Evolutionary conservation across 2,113 vertebrate species (phyloP).

Genomic region (Turnix velox): DNA sequence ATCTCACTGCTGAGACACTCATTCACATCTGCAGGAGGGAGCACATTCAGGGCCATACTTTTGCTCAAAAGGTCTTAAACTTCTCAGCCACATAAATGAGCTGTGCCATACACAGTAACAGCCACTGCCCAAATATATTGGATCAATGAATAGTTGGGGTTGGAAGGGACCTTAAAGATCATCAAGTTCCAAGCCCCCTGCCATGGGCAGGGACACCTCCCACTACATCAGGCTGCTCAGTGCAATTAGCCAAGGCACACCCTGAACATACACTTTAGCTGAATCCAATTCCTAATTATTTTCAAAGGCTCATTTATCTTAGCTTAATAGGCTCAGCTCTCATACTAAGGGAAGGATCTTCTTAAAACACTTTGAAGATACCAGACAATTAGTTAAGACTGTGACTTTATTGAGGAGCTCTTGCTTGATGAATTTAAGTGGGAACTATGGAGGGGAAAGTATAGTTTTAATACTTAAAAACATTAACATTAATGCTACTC

Average conservation of each 20-base stretch:
- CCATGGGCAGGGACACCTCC: no score
- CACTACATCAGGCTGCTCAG: no score
- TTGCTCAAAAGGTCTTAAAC: background rate
- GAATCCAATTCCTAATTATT: background rate
- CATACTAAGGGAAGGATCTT: background rate
- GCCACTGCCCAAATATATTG: background rate
- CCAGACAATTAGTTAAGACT: background rate
- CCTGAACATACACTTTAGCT: background rate
- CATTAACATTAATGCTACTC: rapidly evolving
- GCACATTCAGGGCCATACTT: background rate
- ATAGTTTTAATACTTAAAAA: no score
- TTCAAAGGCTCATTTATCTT: background rate
- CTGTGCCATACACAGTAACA: background rate
- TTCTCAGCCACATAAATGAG: background rate
- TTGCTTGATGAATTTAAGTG: background rate
- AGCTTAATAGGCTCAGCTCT: background rate
- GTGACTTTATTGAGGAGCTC: background rate
- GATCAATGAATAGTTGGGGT: no score
- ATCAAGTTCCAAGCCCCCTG: no score
- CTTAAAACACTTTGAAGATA: background rate
- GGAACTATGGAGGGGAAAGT: background rate
- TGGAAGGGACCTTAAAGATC: no score
- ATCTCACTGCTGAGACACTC: slow-evolving; percentile 83
- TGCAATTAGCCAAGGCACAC: background rate
- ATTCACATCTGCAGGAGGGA: slow-evolving; percentile 79